These are phyloP conservation scores for Rhegmatorhina hoffmannsi DNA, from an alignment of 2,113 vertebrate species.

Conservation along the genomic window DNA sequence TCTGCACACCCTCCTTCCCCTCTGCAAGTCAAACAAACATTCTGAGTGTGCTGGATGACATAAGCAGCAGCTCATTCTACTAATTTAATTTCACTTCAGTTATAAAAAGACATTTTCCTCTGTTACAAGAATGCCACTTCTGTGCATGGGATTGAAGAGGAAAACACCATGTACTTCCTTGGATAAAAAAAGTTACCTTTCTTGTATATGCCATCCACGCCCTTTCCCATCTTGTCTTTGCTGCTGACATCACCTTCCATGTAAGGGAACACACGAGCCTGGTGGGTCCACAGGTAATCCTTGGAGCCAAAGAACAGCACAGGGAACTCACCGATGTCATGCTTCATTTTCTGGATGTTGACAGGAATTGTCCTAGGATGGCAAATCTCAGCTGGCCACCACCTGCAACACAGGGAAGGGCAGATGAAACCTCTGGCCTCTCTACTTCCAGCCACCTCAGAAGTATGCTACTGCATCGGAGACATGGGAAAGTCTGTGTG, in stretches of 20 bases:
- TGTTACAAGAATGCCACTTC: background rate
- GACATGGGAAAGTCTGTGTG: background rate
- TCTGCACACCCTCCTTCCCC: background rate
- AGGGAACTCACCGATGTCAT: slow-evolving; percentile 95
- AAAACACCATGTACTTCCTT: background rate
- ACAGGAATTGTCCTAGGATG: slow-evolving; percentile 92
- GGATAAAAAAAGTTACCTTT: slow-evolving; percentile 82
- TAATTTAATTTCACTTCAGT: background rate
- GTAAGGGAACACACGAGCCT: slow-evolving; percentile 96
- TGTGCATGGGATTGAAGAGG: background rate
- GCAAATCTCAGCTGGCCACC: slow-evolving; percentile 99
- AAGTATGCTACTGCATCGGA: background rate
- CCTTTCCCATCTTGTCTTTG: slow-evolving; percentile 97
- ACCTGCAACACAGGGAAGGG: slow-evolving; percentile 74
- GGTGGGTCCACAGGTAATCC: slow-evolving; percentile 98
- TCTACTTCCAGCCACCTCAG: background rate
- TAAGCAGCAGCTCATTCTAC: background rate
- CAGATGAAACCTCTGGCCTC: background rate
- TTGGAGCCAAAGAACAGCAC: slow-evolving; percentile 99
- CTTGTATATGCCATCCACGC: slow-evolving; percentile 93
- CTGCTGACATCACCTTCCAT: slow-evolving; percentile 98
- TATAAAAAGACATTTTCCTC: background rate
- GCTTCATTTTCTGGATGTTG: slow-evolving; percentile 96
- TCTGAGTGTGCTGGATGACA: background rate
- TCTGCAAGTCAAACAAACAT: background rate